These are phyloP conservation scores for Cyprinella venusta DNA, from an alignment of 2,797 vertebrate genomes.

Conservation along the genomic window DNA sequence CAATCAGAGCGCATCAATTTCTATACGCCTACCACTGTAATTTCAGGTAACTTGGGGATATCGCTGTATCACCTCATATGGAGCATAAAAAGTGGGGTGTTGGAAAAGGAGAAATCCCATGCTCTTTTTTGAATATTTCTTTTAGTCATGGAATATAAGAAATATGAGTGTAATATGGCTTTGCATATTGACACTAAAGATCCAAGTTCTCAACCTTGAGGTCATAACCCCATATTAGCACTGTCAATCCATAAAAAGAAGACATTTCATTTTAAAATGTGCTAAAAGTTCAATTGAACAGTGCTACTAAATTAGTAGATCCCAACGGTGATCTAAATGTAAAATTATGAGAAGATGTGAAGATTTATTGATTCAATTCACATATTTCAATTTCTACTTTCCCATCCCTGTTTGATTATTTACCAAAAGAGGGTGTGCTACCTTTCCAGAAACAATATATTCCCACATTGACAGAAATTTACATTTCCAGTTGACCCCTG, in stretches of 20 bases:
- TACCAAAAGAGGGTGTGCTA: background rate
- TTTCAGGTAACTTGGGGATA: slow-evolving; percentile 20
- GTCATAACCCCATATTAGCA: background rate
- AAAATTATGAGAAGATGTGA: too few relatives aligned
- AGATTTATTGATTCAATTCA: background rate
- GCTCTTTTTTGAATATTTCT: background rate
- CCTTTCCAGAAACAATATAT: slow-evolving; percentile 7
- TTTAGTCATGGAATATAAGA: background rate
- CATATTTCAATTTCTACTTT: background rate
- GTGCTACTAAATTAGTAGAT: background rate
- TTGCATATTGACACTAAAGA: background rate
- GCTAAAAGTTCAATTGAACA: background rate
- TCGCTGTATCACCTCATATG: background rate
- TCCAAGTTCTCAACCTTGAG: background rate
- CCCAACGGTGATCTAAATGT: background rate
- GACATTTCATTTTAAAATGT: background rate
- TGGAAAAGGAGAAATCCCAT: background rate
- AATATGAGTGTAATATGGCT: background rate
- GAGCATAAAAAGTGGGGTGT: background rate
- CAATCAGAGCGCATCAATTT: slow-evolving; percentile 20
- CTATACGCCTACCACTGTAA: slow-evolving; percentile 7
- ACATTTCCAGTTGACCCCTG: slow-evolving; percentile 26
- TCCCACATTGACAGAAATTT: slow-evolving; percentile 16
- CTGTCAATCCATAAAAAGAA: too few relatives aligned
- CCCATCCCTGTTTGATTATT: background rate